Base-by-base conservation (phyloP, 2,797 vertebrate species). In the Sphenopsis melanotis region DNA sequence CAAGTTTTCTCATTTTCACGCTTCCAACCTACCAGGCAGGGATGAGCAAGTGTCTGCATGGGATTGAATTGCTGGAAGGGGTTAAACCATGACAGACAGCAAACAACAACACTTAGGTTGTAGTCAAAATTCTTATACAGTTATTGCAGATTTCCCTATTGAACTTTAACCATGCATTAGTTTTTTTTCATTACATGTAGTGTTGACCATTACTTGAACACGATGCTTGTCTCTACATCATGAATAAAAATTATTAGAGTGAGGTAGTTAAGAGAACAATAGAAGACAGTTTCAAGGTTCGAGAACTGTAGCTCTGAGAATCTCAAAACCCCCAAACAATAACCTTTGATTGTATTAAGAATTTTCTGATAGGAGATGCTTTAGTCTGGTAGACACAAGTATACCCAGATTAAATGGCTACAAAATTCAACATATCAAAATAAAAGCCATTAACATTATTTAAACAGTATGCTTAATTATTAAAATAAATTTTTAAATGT, bases 1-100 rank as follows among this genome's bases (percentile, higher is more conserved):
- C 32, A 63, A 11, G 12, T 26, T 83, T 70, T 70, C 12, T 44
- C 21, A 44, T 27, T 77, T 64, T 64, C 20, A 30, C 8, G 37
- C 64, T 70, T 50, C 20, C 21, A 9, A 3, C 19, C 29, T 36
- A 41, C 5, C 10, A 21, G 14, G 7, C 0, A 1, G 12, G 10
- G 23, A 27, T 22, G 12, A 70, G 21, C 4, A 32, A 56, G 20
- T 17, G 26, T 15, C 44, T 34, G 17, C 4, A 4, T 18, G 12
- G 29, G 50, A 3, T 15, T 77, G 64, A 57, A 14, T 4, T 44
- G n/a, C 29, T 44, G 56, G 1, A 1, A 0, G 23, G n/a, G 16
- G 8, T 50, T 44, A 70, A 64, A 50, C 18, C 26, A 59, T 24
- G 34, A 29, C 26, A 78, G 26, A 44, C 12, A 65, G 34, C 15